Conservation (phyloP, 2,888 invertebrate species). For the Drosophila melanocephala region DNA sequence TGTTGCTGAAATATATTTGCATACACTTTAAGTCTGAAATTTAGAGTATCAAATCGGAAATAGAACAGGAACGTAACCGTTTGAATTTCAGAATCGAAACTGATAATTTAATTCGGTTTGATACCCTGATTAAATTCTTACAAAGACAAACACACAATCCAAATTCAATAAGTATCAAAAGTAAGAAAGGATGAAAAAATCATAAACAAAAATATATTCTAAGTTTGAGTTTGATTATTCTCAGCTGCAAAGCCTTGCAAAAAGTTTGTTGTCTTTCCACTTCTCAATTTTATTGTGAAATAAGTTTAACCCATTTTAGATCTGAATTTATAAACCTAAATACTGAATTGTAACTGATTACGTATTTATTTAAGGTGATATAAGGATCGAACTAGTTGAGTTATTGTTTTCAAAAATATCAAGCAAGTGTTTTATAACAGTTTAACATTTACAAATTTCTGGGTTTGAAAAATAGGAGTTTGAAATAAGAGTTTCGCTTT, state of each 20-base stretch:
- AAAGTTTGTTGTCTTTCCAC: neutral
- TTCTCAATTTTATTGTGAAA: neutral
- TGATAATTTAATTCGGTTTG: neutral
- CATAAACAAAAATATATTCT: neutral
- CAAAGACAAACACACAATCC: neutral
- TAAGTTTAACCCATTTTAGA: neutral
- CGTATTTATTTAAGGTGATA: neutral
- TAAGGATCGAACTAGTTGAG: neutral
- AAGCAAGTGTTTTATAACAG: neutral
- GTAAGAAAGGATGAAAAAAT: neutral
- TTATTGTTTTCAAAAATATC: neutral
- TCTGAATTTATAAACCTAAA: neutral
- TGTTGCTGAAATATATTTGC: neutral
- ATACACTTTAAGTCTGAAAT: neutral
- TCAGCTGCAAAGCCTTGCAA: neutral
- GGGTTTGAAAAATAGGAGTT: rapidly evolving
- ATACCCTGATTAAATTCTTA: neutral
- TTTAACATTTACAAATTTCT: neutral
- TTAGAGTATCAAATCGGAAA: neutral
- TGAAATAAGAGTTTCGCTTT: neutral
- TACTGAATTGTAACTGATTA: no score
- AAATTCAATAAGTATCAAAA: neutral
- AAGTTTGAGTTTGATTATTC: neutral
- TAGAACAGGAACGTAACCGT: neutral
- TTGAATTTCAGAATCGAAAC: neutral